Percentiles rank a stretch among this genome's conserved stretches.
phyloP scores from a whole-genome alignment of 2,113 vertebrate genomes.

The Oryzias celebensis region DNA sequence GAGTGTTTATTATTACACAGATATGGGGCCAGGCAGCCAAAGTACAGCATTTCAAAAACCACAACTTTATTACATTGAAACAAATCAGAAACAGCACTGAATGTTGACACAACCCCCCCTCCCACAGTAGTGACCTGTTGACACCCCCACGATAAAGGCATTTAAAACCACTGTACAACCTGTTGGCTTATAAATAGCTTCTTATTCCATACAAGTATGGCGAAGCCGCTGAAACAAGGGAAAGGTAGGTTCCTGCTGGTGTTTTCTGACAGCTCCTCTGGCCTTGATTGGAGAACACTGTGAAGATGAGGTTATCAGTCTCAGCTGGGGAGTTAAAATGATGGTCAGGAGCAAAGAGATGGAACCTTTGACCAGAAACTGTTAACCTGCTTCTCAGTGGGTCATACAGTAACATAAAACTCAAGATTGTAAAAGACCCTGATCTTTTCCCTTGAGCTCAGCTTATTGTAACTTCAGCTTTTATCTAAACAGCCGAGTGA shows the following conservation, averaged over 20 bases:
- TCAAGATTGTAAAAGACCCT: slow-evolving; percentile 39
- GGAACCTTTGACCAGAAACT: slow-evolving; percentile 20
- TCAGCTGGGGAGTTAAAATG: slow-evolving; percentile 3
- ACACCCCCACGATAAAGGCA: slow-evolving; percentile 59
- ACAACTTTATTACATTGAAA: slow-evolving; percentile 65
- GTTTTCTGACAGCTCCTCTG: slow-evolving; percentile 14
- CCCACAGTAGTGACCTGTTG: slow-evolving; percentile 35
- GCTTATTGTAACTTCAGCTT: slow-evolving; percentile 34
- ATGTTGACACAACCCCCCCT: slow-evolving; percentile 32
- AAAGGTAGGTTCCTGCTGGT: slow-evolving; percentile 42
- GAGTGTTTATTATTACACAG: slow-evolving; percentile 72
- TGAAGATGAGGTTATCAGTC: slow-evolving; percentile 28
- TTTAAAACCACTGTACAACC: slow-evolving; percentile 28
- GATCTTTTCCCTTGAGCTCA: slow-evolving; percentile 46
- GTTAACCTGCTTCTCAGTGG: slow-evolving; percentile 8
- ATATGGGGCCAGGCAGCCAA: slow-evolving; percentile 67
- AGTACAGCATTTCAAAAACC: slow-evolving; percentile 66
- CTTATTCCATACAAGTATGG: slow-evolving; percentile 1
- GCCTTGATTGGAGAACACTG: slow-evolving; percentile 32
- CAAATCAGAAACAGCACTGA: slow-evolving; percentile 62
- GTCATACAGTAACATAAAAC: slow-evolving; percentile 30
- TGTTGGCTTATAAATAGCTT: slow-evolving; percentile 25
- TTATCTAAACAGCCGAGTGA: slow-evolving; percentile 19
- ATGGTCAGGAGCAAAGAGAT: slow-evolving; percentile 24
- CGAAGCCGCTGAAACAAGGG: slow-evolving; percentile 31